These are phyloP conservation scores for Chouioia cunea DNA, from an alignment of 2,888 invertebrate species.

Conservation along the genomic window DNA sequence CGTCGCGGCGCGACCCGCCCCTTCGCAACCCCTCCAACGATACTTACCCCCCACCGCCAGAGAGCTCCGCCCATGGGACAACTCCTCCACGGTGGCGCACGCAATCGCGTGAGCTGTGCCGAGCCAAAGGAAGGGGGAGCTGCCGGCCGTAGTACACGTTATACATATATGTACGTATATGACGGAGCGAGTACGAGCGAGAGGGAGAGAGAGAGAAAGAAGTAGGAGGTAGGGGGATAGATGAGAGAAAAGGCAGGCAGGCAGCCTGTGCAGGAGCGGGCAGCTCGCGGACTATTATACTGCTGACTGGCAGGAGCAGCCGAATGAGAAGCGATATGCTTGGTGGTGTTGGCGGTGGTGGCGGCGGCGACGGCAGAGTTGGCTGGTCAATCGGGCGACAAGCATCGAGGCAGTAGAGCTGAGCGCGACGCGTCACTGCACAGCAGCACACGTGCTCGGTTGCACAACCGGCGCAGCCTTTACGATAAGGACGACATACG, in stretches of 20 bases:
- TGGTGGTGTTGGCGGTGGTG: constrained; percentile 28
- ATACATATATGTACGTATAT: no score
- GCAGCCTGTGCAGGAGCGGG: constrained; percentile 33
- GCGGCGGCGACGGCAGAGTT: constrained; percentile 59
- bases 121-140: constrained; percentile 9
- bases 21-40: constrained; percentile 59
- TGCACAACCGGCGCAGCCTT: constrained; percentile 50
- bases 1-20: constrained; percentile 63
- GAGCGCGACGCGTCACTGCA: constrained; percentile 66
- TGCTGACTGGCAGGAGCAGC: no score
- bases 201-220: not conserved
- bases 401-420: constrained; percentile 60
- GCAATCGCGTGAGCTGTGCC: no score
- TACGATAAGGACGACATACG: no score
- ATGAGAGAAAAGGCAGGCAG: constrained; percentile 32
- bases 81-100: constrained; percentile 37
- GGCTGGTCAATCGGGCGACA: constrained; percentile 68
- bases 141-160: constrained; percentile 4
- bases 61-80: constrained; percentile 51
- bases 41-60: constrained; percentile 46
- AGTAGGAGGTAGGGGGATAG: constrained; percentile 23
- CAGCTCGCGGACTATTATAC: not conserved
- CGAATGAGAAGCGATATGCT: constrained; percentile 42
- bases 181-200: constrained; percentile 34
- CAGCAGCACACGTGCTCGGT: constrained; percentile 47